Percentiles rank a stretch among this genome's conserved stretches.
Evolutionary conservation across 2,888 invertebrate genomes (phyloP).

Genomic region (Prosopocoilus inquinatus): DNA sequence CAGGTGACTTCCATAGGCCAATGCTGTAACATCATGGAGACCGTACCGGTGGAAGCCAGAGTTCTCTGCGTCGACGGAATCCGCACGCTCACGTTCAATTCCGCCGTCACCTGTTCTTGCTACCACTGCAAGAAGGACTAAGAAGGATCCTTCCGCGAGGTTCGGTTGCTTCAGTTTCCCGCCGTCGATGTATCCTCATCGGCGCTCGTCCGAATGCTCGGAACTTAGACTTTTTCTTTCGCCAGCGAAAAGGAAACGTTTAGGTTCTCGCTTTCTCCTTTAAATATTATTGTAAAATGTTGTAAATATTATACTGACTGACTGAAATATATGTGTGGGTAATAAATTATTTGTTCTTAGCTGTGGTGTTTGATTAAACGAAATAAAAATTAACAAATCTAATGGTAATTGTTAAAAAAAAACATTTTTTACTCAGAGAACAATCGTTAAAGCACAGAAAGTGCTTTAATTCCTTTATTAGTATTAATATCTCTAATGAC

Average conservation of each 20-base stretch:
- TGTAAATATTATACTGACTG: conserved; percentile 47
- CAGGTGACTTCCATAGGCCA: conserved; percentile 69
- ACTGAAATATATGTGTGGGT: conserved; percentile 28
- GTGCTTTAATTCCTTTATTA: too few species aligned
- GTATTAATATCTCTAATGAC: too few species aligned
- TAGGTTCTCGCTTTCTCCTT: neutral
- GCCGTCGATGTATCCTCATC: too few species aligned
- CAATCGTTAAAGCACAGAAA: too few species aligned
- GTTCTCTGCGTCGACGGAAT: conserved; percentile 78
- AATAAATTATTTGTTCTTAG: conserved; percentile 23
- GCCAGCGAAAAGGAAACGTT: neutral
- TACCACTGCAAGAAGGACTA: conserved; percentile 82
- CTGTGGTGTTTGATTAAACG: neutral
- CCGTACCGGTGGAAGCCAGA: conserved; percentile 75
- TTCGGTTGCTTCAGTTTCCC: neutral
- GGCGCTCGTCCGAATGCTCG: too few species aligned
- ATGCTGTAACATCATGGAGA: conserved; percentile 88
- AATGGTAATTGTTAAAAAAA: too few species aligned
- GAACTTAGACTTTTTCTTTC: too few species aligned
- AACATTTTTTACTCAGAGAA: too few species aligned
- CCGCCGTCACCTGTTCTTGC: conserved; percentile 78
- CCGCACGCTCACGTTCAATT: conserved; percentile 76
- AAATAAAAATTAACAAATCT: too few species aligned
- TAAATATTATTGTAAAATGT: conserved; percentile 19
- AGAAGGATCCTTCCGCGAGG: conserved; percentile 13